phyloP scores from a whole-genome alignment of 64 coral and sea anemone genomes.

The Platygyra sinensis region DNA sequence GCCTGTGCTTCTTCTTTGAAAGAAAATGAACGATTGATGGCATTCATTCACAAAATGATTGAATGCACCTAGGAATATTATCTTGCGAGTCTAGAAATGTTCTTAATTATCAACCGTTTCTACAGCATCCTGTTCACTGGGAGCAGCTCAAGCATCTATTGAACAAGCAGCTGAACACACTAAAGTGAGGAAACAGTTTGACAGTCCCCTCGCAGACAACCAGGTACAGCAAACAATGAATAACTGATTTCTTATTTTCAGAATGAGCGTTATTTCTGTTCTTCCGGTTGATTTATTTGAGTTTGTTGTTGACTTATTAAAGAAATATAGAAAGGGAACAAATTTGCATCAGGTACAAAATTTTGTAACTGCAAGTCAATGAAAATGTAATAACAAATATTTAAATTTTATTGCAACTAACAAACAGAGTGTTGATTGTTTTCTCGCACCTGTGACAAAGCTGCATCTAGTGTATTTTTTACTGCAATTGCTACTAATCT shows the following conservation, averaged over 20 bases:
- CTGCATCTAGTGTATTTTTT: too few relatives aligned
- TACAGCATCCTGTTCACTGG: slow-evolving; percentile 80
- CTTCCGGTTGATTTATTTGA: background rate
- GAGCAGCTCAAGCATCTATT: slow-evolving; percentile 77
- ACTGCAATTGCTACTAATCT: too few relatives aligned
- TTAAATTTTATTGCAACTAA: background rate
- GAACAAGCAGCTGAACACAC: slow-evolving; percentile 66
- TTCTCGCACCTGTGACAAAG: background rate
- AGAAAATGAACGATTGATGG: too few relatives aligned
- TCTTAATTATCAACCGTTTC: background rate
- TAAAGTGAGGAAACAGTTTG: slow-evolving; percentile 75
- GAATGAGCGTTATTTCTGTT: background rate
- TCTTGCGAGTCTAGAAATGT: background rate
- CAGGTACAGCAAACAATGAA: slow-evolving; percentile 44
- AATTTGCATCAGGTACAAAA: too few relatives aligned
- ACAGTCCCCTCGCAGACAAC: slow-evolving; percentile 46
- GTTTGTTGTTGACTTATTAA: background rate
- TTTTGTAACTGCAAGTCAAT: too few relatives aligned
- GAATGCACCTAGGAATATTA: background rate
- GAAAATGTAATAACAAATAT: background rate
- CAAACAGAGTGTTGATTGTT: background rate
- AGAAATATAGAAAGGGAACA: too few relatives aligned
- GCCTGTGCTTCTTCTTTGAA: background rate
- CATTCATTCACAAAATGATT: background rate
- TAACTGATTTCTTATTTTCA: background rate